phyloP scores from a whole-genome alignment of 2,888 invertebrate genomes.

The Caenorhabditis virilis region DNA sequence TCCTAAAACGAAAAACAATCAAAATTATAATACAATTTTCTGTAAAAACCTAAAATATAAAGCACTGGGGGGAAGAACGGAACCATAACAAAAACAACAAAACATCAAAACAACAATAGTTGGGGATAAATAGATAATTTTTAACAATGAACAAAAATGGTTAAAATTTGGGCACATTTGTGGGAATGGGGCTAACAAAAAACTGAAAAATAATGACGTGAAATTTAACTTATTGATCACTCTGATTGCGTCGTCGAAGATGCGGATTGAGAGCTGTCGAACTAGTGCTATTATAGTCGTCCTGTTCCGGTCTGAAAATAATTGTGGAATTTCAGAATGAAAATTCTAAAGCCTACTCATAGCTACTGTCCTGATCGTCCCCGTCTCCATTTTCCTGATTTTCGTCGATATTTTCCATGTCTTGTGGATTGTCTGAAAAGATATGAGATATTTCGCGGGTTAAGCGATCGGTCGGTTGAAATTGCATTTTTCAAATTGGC shows the following conservation, averaged over 20 bases:
- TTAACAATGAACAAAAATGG: too few species aligned
- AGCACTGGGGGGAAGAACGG: not conserved
- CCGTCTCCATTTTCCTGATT: not conserved
- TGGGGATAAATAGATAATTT: too few species aligned
- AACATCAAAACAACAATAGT: not conserved
- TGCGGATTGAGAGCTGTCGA: slow-evolving; percentile 23
- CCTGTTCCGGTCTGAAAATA: slow-evolving; percentile 1
- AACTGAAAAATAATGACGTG: not conserved
- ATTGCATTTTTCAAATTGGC: too few species aligned
- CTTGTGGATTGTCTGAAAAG: too few species aligned
- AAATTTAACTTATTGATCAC: too few species aligned
- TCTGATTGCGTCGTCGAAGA: slow-evolving; percentile 16
- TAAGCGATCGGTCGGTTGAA: too few species aligned
- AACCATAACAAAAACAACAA: not conserved
- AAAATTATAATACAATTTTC: not conserved
- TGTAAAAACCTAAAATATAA: not conserved
- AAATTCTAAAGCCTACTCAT: not conserved
- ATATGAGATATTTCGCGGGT: too few species aligned
- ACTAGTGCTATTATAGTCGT: slow-evolving; percentile 16
- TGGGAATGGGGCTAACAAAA: slow-evolving; percentile 1
- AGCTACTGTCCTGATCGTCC: not conserved
- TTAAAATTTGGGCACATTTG: too few species aligned
- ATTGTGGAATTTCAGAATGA: not conserved
- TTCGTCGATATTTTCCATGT: slow-evolving; percentile 1
- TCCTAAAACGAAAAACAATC: too few species aligned